Evolutionary conservation across 2,888 invertebrate species (phyloP), one percentile per base, ranked within the genome.

Genomic region (Phortica magna): DNA sequence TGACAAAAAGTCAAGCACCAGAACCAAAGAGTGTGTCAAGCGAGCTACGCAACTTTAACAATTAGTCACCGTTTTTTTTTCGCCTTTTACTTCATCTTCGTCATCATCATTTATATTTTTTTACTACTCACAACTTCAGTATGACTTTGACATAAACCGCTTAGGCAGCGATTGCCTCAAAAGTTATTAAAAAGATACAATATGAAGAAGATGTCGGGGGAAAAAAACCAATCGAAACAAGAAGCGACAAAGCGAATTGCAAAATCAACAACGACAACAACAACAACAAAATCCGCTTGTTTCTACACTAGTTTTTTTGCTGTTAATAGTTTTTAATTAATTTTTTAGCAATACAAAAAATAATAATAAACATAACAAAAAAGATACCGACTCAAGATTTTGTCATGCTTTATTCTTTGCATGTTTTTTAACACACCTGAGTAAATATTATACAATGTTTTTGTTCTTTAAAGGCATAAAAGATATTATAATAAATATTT

Each of bases 31-130:
- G 31, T 31, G 1, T 31, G 80, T 65, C 80, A 79, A 78, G 19
- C 19, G 9, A 61, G 19, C 22, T 61, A 19, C 79, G 75, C 75
- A 81, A 78, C 78, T 79, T 83, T 59, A 72, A 82, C 83, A 87
- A 85, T 87, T 87, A 87, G 87, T 87, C 85, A 85, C 78, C 83
- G 84, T 80, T 81, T 81, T 48, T 48, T n/a, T 65, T 31, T 31
- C n/a, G n/a, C n/a, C n/a, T 31, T 31, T 31, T 17, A 39, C n/a
- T 31, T 59, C n/a, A n/a, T 31, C n/a, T 31, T 59, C n/a, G 10
- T 31, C 39, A 17, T 65, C 41, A 39, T 7, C 39, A 14, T 41
- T 42, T 65, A 7, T 17, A 9, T n/a, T 10, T 48, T 22, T 31
- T 39, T 19, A 19, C 19, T 43, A 43, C 17, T 42, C 68, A 68